Conservation (phyloP, 2,113 vertebrate genomes). For the Pogona vitticeps region DNA sequence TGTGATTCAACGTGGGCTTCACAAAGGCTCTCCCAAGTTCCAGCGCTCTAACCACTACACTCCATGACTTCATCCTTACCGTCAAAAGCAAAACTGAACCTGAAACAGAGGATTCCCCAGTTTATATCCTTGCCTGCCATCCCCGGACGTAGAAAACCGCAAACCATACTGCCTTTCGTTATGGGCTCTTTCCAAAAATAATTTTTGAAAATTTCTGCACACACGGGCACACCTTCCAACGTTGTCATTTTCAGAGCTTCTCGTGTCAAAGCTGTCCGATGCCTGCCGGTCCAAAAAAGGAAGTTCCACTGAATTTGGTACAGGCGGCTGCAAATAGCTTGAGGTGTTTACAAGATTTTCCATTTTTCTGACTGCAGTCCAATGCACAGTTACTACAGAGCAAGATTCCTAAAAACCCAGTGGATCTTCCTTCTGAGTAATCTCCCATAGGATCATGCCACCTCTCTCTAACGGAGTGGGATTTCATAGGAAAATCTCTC, state of each 20-base stretch:
- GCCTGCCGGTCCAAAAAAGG: no score
- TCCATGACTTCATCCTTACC: no score
- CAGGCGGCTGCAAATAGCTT: background rate
- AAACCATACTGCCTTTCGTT: background rate
- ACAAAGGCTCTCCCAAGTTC: no score
- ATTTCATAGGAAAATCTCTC: background rate
- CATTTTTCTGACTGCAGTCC: background rate
- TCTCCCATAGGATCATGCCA: no score
- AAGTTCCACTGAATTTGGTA: background rate
- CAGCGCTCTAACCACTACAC: no score
- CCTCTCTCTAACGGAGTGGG: background rate
- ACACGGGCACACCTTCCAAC: background rate
- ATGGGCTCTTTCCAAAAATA: background rate
- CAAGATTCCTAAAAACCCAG: background rate
- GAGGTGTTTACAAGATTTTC: background rate
- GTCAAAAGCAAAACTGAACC: no score
- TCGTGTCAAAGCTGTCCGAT: background rate
- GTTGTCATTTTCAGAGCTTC: background rate
- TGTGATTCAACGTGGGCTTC: no score
- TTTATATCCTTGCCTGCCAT: no score
- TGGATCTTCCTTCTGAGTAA: background rate
- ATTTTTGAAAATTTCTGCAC: no score
- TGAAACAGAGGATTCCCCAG: rapidly evolving
- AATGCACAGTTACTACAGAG: background rate
- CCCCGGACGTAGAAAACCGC: no score